Evolutionary conservation across 1,140 invertebrate genomes (phyloP), one percentile per base, ranked within the genome.

Genomic region (Philopotamus ludificatus): DNA sequence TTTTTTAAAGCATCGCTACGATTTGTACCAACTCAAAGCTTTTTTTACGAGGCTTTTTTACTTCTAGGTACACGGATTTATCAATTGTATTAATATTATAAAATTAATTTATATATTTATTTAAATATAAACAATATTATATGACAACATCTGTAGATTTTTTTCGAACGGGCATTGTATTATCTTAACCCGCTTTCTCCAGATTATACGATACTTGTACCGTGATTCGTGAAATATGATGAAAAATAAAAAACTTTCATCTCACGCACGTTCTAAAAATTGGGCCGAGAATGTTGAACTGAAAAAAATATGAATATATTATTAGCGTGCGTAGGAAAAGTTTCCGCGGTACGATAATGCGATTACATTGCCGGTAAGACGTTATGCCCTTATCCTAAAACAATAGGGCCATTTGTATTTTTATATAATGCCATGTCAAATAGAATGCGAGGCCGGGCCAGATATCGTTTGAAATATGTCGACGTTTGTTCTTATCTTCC

Each of bases 401-500:
- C 44, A 15, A 47, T 47, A 47, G 10, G 44, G 18, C 18, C 44
- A 47, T 47, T 47, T 16, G 44, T 47, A 47, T 47, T 15, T 47
- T 47, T 20, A 47, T 47, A 47, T 20, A 20, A 20, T 20, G 18
- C 18, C 18, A 47, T 47, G 10, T 16, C 44, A 47, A 47, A 47
- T 47, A 47, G 44, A 47, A 47, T 20, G 44, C 8, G 18, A 47
- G 18, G 44, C 4, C 8, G 7, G 44, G 18, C 8, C 8, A 47
- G 44, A 47, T 47, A 47, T 47, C 44, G 4, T 47, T 47, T 47
- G 44, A 47, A 47, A 47, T 47, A 47, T 47, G 44, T 47, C 44
- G 44, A 20, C 44, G 15, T 47, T 47, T 47, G 8, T 16, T 7
- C 44, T 47, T 47, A 47, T 47, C 44, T 47, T 8, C 18, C 44